A percentile compares a stretch with the other conserved stretches of the same genome.
These are phyloP conservation scores for Oncopeltus fasciatus DNA, from an alignment of 1,140 invertebrate species.

Conservation along the genomic window DNA sequence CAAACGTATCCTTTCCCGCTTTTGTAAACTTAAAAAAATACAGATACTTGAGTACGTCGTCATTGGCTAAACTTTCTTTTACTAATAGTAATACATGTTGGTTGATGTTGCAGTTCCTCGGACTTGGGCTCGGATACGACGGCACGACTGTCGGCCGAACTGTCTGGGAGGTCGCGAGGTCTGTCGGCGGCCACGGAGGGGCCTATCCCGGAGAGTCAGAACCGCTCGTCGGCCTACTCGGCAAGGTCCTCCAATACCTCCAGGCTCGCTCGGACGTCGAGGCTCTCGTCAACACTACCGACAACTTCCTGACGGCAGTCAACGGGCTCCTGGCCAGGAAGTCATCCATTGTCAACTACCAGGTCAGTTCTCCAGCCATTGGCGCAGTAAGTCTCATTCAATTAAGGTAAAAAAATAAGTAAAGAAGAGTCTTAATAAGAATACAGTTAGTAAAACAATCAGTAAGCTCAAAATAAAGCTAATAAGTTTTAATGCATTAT, in stretches of 20 bases:
- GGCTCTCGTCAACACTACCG: constrained; percentile 30
- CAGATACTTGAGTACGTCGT: no score
- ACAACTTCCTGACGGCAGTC: constrained; percentile 34
- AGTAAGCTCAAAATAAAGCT: no score
- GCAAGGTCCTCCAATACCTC: constrained; percentile 36
- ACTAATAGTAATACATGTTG: no score
- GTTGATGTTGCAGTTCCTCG: constrained; percentile 39
- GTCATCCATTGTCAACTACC: constrained; percentile 34
- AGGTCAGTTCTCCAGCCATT: constrained; percentile 33
- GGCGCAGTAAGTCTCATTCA: no score
- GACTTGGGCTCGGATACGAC: constrained; percentile 47
- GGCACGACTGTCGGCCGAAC: constrained; percentile 39
- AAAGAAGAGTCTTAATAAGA: no score
- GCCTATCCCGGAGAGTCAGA: constrained; percentile 38
- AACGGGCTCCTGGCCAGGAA: constrained; percentile 34
- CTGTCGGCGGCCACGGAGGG: constrained; percentile 31
- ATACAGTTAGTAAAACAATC: no score
- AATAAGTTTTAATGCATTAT: no score
- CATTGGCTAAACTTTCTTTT: no score
- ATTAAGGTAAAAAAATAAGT: no score
- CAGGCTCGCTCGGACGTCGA: constrained; percentile 27
- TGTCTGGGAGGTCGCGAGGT: constrained; percentile 30
- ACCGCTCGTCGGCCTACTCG: constrained; percentile 33
- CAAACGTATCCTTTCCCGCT: no score
- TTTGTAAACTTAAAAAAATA: no score